Base-by-base conservation (phyloP, 2,888 invertebrate genomes). In the Chalcis sispes region DNA sequence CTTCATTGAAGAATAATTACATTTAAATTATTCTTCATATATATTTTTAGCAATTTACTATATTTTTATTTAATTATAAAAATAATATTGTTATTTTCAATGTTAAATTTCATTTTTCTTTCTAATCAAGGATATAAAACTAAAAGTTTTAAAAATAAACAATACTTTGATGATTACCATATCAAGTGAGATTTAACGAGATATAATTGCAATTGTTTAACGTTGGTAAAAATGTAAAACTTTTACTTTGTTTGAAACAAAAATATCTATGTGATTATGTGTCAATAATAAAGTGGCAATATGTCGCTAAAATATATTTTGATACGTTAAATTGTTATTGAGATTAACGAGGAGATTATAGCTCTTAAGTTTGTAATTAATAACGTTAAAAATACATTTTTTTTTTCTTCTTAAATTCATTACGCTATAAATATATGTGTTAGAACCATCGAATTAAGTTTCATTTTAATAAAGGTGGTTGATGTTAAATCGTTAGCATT, bases 251-350 rank as follows among this genome's bases (percentile, higher is more conserved):
- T 50, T 48, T 36, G 1, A 4, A 66, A 18, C 3, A 27, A n/a
- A 10, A 66, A 64, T 25, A 20, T 64, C 13, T 27, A 18, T 18
- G 15, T 27, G 18, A 54, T 18, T 27, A 40, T 27, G 1, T 42
- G 1, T n/a, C n/a, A 50, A 50, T 23, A 29, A 36, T 36, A 40
- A 50, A n/a, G n/a, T n/a, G n/a, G n/a, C n/a, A n/a, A n/a, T n/a
- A n/a, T n/a, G n/a, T n/a, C n/a, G n/a, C n/a, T n/a, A n/a, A 27
- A 70, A 46, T 15, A 0, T 23, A 40, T 70, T 64, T 50, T n/a
- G 0, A 46, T 23, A 25, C 36, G 40, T 61, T 25, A 83, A 88
- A 80, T 87, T 89, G 86, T 89, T 56, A 71, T 69, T 59, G 59
- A 78, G 75, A 73, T 71, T 78, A 65, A 61, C 3, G n/a, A 62